Evolutionary conservation across 2,888 invertebrate species (phyloP).

Genomic region (Napeogenes inachia): DNA sequence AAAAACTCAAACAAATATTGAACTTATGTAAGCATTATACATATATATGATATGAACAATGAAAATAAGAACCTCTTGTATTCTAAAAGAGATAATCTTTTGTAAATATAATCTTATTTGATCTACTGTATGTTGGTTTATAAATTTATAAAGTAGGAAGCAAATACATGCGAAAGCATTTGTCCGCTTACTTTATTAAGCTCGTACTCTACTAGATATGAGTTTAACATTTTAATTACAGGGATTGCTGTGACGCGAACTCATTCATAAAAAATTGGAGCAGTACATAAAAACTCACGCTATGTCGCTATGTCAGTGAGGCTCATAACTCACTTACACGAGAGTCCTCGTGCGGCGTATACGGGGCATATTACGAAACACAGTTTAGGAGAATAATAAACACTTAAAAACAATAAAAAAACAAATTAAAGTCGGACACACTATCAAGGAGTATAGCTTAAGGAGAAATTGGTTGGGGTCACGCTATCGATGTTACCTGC

Average conservation of each 20-base stretch:
- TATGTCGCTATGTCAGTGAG: conserved; percentile 33
- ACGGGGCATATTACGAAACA: conserved; percentile 54
- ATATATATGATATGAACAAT: no score
- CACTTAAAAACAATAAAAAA: conserved; percentile 70
- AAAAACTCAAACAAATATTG: no score
- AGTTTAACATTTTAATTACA: conserved; percentile 15
- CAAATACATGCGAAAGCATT: not conserved
- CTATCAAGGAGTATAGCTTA: conserved; percentile 50
- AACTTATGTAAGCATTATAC: no score
- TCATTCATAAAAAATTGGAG: conserved; percentile 36
- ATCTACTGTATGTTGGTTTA: not conserved
- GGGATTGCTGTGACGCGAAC: conserved; percentile 22
- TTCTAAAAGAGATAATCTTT: no score
- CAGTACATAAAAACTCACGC: conserved; percentile 47
- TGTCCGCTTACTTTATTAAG: not conserved
- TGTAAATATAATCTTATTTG: not conserved
- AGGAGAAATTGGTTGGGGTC: conserved; percentile 60
- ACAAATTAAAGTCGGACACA: conserved; percentile 67
- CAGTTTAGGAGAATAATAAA: conserved; percentile 68
- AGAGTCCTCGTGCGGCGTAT: conserved; percentile 38
- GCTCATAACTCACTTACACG: conserved; percentile 43
- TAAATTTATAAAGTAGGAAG: conserved; percentile 1
- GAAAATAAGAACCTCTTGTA: no score
- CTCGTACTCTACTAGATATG: conserved; percentile 12
- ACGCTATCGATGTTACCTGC: conserved; percentile 65